phyloP scores from a whole-genome alignment of 2,888 invertebrate genomes.

The Lasioglossum pauxillum region DNA sequence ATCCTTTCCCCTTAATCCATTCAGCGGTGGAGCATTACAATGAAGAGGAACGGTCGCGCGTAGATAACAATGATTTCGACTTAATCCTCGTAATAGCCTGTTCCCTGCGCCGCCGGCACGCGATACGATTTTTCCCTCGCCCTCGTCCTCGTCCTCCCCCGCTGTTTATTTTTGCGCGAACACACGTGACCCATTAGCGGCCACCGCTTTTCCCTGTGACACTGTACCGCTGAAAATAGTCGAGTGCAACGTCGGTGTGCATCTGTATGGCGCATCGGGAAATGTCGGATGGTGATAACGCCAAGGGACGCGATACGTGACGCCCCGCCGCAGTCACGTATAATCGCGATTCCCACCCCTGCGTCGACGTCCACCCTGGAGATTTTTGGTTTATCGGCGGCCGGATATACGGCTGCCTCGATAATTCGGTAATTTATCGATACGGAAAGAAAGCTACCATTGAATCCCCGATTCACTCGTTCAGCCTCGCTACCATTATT shows the following conservation, averaged over 20 bases:
- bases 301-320: constrained; percentile 53
- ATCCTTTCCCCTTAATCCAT: constrained; percentile 24
- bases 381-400: constrained; percentile 56
- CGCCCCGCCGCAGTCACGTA: constrained; percentile 47
- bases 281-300: constrained; percentile 65
- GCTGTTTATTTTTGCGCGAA: constrained; percentile 47
- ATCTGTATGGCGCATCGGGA: constrained; percentile 42
- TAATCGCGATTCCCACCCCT: constrained; percentile 25
- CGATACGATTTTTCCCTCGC: constrained; percentile 44
- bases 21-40: background rate
- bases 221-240: constrained; percentile 67
- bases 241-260: constrained; percentile 26
- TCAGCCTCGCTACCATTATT: background rate
- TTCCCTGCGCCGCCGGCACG: constrained; percentile 30
- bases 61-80: constrained; percentile 43
- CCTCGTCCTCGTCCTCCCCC: background rate
- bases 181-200: constrained; percentile 68
- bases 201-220: constrained; percentile 40
- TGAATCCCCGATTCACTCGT: constrained; percentile 24
- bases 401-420: background rate
- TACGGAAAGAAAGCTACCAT: constrained; percentile 24
- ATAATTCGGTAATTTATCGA: constrained; percentile 50
- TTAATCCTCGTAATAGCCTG: constrained; percentile 40
- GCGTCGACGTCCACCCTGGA: constrained; percentile 27
- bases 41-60: constrained; percentile 21